These are phyloP conservation scores for Cyclina sinensis DNA, from an alignment of 1,140 invertebrate species.

Conservation along the genomic window DNA sequence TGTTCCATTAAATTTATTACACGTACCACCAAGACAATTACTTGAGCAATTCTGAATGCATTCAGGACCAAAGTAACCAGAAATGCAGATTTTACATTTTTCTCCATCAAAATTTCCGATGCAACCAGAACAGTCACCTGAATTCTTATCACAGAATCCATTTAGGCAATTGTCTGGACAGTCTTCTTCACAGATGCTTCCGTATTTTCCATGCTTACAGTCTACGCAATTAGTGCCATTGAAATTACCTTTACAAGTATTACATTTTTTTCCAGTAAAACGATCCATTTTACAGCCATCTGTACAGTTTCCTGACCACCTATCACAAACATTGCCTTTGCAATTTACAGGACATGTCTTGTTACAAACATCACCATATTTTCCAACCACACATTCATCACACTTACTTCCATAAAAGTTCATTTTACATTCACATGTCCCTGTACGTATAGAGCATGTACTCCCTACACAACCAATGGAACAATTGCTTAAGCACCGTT, in stretches of 20 bases:
- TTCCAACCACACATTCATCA: neutral
- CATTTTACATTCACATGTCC: neutral
- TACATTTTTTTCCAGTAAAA: neutral
- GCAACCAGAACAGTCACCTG: neutral
- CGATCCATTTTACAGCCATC: neutral
- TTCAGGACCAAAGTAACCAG: neutral
- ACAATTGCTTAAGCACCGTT: neutral
- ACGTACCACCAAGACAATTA: neutral
- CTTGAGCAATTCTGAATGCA: neutral
- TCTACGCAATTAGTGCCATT: too few relatives aligned
- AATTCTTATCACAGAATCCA: neutral
- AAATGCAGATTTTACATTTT: neutral
- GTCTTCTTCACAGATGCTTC: neutral
- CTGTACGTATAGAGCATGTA: neutral
- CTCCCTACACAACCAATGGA: neutral
- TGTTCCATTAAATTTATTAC: neutral
- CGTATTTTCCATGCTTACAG: neutral
- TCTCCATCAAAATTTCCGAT: too few relatives aligned
- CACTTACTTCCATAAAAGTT: neutral
- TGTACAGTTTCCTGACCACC: too few relatives aligned
- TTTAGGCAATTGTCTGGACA: neutral
- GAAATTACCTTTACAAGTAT: neutral
- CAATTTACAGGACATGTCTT: neutral
- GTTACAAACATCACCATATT: neutral
- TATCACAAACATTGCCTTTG: neutral